Conservation (phyloP, 2,888 invertebrate species). For the Acheta domesticus region DNA sequence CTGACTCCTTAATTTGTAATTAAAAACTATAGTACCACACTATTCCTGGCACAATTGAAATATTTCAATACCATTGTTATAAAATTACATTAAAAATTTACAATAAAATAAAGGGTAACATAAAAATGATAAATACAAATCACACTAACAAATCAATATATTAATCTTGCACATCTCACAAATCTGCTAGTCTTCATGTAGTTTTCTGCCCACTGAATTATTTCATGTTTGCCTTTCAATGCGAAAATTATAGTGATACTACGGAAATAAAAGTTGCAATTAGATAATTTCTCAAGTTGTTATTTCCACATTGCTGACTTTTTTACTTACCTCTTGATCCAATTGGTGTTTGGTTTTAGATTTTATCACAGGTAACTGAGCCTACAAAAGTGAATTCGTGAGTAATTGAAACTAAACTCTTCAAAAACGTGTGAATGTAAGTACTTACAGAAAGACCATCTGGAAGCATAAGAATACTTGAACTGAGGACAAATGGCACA, state of each 20-base stretch:
- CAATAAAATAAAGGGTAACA: too few relatives aligned
- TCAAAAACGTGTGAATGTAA: not conserved
- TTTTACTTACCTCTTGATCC: not conserved
- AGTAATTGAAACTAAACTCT: not conserved
- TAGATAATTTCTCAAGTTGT: not conserved
- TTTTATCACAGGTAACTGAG: not conserved
- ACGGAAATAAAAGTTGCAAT: not conserved
- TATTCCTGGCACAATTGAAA: too few relatives aligned
- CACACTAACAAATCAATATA: too few relatives aligned
- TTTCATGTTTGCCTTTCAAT: not conserved
- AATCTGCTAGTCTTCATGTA: too few relatives aligned
- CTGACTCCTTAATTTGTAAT: too few relatives aligned
- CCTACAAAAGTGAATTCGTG: not conserved
- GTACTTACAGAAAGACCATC: not conserved
- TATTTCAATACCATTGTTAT: too few relatives aligned
- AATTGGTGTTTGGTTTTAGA: not conserved
- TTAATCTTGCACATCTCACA: too few relatives aligned
- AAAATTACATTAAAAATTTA: too few relatives aligned
- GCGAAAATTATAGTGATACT: constrained; percentile 8
- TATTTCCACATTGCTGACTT: not conserved
- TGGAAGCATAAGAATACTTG: not conserved
- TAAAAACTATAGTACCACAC: too few relatives aligned
- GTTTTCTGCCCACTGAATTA: not conserved
- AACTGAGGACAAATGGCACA: not conserved
- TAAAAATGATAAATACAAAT: too few relatives aligned